Evolutionary conservation across 1,140 invertebrate genomes (phyloP), one percentile per base, ranked within the genome.

Genomic region (Trachymyrmex septentrionalis): DNA sequence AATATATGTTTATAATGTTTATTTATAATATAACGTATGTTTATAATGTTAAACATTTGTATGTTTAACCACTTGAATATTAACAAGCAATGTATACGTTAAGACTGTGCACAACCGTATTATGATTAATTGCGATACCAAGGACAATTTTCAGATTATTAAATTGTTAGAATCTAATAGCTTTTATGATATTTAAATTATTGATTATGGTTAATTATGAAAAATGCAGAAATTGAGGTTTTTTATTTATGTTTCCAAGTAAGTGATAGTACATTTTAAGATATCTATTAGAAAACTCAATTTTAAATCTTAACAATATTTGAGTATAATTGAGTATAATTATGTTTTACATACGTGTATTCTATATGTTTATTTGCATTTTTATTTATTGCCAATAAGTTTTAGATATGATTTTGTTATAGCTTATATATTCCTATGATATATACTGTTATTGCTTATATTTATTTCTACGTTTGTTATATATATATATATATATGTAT

Each of bases 311-410:
- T 7, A 44, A 59, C n/a, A 38, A 73, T 14, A 34, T 59, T 19
- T n/a, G 53, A 59, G 0, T 1, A 55, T 34, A 30, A 69, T 71
- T 44, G 21, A 38, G 6, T 53, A 34, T 71, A 81, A 14, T 81
- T 87, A 78, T 78, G 61, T 69, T 88, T 61, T 88, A 27, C 38
- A 64, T 30, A 80, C 12, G 69, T 44, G 80, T 53, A 66, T 57
- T 57, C 3, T 76, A 82, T n/a, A 82, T n/a, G 24, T 59, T 63
- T 34, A n/a, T 57, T 71, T 57, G 12, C 55, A 73, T 3, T 64
- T 57, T 59, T 75, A 86, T 76, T 77, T 77, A 16, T n/a, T 34
- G 55, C 34, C n/a, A 55, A 55, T 19, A 14, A 34, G n/a, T 50
- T 50, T 57, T 57, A n/a, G 55, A 50, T 73, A 19, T 34, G 12